Conservation (phyloP, 2,113 vertebrate species). For the Charina bottae region DNA sequence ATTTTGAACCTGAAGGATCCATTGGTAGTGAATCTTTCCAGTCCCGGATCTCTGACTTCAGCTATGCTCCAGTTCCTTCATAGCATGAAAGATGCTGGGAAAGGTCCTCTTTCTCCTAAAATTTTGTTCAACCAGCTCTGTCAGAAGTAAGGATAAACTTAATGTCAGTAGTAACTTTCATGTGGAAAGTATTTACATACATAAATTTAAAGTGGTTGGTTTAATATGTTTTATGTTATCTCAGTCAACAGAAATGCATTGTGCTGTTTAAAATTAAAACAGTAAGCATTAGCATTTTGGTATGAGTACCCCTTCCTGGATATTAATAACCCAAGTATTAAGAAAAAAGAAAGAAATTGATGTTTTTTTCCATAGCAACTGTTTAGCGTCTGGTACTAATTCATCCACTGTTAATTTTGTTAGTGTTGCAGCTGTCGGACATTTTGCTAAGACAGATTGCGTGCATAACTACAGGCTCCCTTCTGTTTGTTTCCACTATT, state of each 20-base stretch:
- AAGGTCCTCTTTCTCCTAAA: conserved; percentile 91
- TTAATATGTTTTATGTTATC: background rate
- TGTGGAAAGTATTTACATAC: background rate
- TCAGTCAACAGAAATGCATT: background rate
- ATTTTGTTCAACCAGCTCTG: conserved; percentile 96
- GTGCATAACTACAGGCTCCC: conserved; percentile 89
- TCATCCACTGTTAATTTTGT: conserved; percentile 97
- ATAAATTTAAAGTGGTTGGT: background rate
- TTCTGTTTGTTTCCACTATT: conserved; percentile 90
- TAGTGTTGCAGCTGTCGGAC: conserved; percentile 92
- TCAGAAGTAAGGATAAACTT: conserved; percentile 85
- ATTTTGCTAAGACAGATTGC: conserved; percentile 87
- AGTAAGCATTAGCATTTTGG: background rate
- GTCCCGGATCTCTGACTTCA: conserved; percentile 91
- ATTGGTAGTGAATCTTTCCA: conserved; percentile 84
- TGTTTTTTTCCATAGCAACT: conserved; percentile 73
- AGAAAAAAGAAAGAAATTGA: conserved; percentile 53
- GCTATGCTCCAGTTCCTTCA: conserved; percentile 96
- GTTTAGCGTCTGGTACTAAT: conserved; percentile 91
- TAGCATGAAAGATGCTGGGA: conserved; percentile 92
- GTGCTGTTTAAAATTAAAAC: background rate
- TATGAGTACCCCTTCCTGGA: background rate
- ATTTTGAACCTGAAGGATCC: conserved; percentile 79
- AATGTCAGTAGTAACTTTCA: background rate
- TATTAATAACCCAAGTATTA: background rate